Conservation (phyloP, 2,888 invertebrate species). For the Protophormia terraenovae region DNA sequence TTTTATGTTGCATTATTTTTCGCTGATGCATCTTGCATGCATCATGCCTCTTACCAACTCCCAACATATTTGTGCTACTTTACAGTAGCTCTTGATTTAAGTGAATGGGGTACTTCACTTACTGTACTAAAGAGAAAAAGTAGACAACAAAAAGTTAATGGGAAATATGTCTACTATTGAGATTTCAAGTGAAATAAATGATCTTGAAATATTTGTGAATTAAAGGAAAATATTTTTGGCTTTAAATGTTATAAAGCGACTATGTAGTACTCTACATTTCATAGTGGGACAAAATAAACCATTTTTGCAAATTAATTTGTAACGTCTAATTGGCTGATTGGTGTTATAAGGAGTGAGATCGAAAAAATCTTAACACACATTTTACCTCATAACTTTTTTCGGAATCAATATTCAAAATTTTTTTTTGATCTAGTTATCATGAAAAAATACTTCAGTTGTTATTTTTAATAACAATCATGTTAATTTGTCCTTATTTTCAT, state of each 20-base stretch:
- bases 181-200: slow-evolving; percentile 51
- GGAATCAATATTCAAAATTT: too few relatives aligned
- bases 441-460: too few relatives aligned
- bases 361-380: too few relatives aligned
- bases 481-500: too few relatives aligned
- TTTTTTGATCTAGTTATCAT: too few relatives aligned
- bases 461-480: too few relatives aligned
- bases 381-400: too few relatives aligned
- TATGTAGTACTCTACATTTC: background rate
- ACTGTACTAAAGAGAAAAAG: background rate
- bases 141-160: background rate
- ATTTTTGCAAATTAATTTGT: too few relatives aligned
- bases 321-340: too few relatives aligned
- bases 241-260: too few relatives aligned
- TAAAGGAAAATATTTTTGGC: background rate
- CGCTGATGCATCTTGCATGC: slow-evolving; percentile 11
- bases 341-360: too few relatives aligned
- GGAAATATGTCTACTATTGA: slow-evolving; percentile 16
- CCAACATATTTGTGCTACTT: slow-evolving; percentile 53
- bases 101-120: slow-evolving; percentile 17
- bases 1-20: slow-evolving; percentile 21
- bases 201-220: slow-evolving; percentile 52
- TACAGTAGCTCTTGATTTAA: slow-evolving; percentile 52
- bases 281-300: background rate
- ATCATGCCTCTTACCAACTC: slow-evolving; percentile 4